These are phyloP conservation scores for Brienomyrus longianalis DNA, from an alignment of 2,113 vertebrate species.

Conservation along the genomic window DNA sequence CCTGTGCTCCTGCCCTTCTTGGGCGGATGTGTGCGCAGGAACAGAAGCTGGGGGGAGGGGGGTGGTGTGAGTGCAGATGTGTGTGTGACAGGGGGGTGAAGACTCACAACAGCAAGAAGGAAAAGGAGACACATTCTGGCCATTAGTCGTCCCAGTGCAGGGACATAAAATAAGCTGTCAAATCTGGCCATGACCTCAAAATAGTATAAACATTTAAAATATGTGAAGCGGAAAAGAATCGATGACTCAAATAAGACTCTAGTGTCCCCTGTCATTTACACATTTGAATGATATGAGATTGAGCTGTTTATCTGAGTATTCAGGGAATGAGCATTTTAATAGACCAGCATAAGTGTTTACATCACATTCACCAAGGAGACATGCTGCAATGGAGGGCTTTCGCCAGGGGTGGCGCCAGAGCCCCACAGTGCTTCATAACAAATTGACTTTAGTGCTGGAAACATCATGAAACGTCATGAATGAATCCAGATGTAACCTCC, in stretches of 20 bases:
- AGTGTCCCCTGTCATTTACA: neutral
- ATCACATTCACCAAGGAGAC: neutral
- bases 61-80: slow-evolving; percentile 15
- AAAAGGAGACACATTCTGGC: neutral
- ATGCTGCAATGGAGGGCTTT: neutral
- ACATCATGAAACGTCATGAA: neutral
- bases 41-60: slow-evolving; percentile 13
- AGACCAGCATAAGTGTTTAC: neutral
- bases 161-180: neutral
- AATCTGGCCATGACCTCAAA: neutral
- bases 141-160: neutral
- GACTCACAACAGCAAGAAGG: neutral
- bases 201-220: neutral
- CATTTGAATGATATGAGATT: neutral
- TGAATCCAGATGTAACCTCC: neutral
- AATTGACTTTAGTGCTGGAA: neutral
- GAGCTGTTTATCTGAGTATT: neutral
- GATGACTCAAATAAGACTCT: neutral
- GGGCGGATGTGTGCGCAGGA: slow-evolving; percentile 34
- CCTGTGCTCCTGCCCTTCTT: slow-evolving; percentile 56
- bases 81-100: neutral
- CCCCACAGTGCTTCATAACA: neutral
- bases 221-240: neutral
- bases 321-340: neutral
- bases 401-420: neutral